Percentiles rank a stretch among this genome's conserved stretches.
phyloP scores from a whole-genome alignment of 2,113 vertebrate species.

The Mirza zaza region DNA sequence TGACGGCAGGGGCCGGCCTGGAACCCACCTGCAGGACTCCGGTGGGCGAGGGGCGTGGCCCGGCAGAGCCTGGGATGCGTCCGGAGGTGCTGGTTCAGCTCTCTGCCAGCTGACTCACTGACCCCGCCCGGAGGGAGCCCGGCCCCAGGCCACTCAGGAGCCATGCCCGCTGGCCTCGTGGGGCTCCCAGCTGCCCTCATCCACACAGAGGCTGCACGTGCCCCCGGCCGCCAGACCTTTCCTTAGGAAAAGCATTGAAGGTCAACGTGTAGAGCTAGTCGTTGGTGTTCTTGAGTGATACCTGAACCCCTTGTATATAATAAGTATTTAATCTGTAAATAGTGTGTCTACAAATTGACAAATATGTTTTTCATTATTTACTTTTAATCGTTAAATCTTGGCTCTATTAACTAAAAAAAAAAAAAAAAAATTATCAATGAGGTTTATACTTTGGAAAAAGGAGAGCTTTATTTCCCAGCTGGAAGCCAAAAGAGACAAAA shows the following conservation, averaged over 20 bases:
- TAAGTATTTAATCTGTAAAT: neutral
- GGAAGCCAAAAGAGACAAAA: too few relatives aligned
- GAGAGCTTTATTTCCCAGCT: too few relatives aligned
- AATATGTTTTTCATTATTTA: neutral
- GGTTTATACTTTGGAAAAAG: too few relatives aligned
- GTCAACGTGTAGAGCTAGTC: neutral
- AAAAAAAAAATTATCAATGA: too few relatives aligned
- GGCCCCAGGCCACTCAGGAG: rapidly evolving
- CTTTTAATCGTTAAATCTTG: neutral
- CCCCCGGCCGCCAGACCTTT: neutral
- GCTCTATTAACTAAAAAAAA: too few relatives aligned
- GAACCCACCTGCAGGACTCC: neutral
- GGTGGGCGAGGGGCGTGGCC: neutral
- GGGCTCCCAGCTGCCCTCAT: neutral
- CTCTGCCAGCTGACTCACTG: neutral
- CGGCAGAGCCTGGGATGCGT: neutral
- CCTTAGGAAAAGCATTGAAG: rapidly evolving
- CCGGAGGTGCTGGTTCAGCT: neutral
- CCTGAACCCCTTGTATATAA: too few relatives aligned
- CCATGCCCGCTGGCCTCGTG: rapidly evolving
- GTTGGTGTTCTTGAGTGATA: rapidly evolving
- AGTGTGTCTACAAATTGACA: too few relatives aligned
- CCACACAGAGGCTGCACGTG: neutral
- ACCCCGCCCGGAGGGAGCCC: too few relatives aligned
- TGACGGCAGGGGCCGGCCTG: rapidly evolving